Conservation (phyloP, 2,888 invertebrate genomes). For the Nomada goodeniana region DNA sequence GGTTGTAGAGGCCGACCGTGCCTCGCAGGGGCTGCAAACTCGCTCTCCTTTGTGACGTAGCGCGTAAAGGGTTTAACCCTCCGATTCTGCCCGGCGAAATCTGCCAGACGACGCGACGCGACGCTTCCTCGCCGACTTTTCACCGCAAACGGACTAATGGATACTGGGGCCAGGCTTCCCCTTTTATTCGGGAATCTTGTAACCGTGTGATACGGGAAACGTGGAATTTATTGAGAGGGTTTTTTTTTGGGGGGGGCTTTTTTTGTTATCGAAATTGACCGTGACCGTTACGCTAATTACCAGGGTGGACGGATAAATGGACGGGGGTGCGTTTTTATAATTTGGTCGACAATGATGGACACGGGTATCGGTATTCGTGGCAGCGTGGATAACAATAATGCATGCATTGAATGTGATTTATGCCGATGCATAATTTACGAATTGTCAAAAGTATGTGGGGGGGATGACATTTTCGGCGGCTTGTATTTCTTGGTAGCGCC, state of each 20-base stretch:
- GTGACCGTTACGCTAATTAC: no score
- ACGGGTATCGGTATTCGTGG: no score
- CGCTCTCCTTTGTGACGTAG: slow-evolving; percentile 79
- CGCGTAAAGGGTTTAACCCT: slow-evolving; percentile 77
- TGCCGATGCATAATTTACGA: no score
- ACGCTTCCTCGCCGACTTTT: slow-evolving; percentile 61
- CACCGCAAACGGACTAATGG: slow-evolving; percentile 17
- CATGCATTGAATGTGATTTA: no score
- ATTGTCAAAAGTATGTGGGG: no score
- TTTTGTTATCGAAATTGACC: not conserved
- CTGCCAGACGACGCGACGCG: slow-evolving; percentile 35
- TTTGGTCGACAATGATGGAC: no score
- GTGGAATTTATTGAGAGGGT: not conserved
- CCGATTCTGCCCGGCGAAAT: slow-evolving; percentile 56
- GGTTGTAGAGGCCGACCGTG: slow-evolving; percentile 40
- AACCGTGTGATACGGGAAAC: no score
- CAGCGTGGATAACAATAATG: no score
- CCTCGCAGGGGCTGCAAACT: slow-evolving; percentile 69
- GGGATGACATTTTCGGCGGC: no score
- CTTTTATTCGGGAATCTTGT: not conserved
- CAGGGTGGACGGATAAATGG: no score
- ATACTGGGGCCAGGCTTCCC: not conserved
- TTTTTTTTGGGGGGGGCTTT: not conserved
- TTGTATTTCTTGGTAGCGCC: no score
- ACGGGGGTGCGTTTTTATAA: no score